These are phyloP conservation scores for Notothenia coriiceps DNA, from an alignment of 2,113 vertebrate species.

Conservation along the genomic window DNA sequence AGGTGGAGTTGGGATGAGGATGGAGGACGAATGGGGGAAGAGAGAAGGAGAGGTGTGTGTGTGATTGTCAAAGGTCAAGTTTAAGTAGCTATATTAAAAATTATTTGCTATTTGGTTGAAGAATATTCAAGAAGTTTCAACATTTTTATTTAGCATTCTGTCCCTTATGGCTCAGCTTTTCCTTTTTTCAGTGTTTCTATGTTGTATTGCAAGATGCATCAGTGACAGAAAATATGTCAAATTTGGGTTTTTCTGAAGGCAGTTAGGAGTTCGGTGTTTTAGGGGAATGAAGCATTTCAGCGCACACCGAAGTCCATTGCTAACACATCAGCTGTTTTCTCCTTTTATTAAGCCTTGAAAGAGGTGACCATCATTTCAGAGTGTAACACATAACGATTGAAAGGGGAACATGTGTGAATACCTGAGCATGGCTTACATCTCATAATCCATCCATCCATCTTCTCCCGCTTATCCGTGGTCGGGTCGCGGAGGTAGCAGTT, in stretches of 20 bases:
- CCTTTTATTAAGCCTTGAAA: slow-evolving; percentile 14
- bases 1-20: slow-evolving; percentile 49
- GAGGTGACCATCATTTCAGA: slow-evolving; percentile 21
- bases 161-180: neutral
- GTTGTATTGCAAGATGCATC: neutral
- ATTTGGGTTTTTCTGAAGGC: slow-evolving; percentile 23
- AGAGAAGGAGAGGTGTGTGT: slow-evolving; percentile 5
- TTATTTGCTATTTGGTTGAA: slow-evolving; percentile 1
- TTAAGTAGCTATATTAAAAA: neutral
- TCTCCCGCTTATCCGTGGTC: no score
- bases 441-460: no score
- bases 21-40: slow-evolving; percentile 38
- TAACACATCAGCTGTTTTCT: slow-evolving; percentile 14
- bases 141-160: neutral
- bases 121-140: neutral
- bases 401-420: neutral
- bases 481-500: no score
- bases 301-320: slow-evolving; percentile 10
- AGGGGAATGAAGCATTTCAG: slow-evolving; percentile 21
- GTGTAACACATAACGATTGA: neutral
- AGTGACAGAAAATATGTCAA: slow-evolving; percentile 1
- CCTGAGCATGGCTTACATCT: neutral
- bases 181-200: neutral
- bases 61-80: slow-evolving; percentile 4
- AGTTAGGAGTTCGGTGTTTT: slow-evolving; percentile 31